phyloP scores from a whole-genome alignment of 37 sponge, comb jelly and placozoan species.

The Beroe forskalii region DNA sequence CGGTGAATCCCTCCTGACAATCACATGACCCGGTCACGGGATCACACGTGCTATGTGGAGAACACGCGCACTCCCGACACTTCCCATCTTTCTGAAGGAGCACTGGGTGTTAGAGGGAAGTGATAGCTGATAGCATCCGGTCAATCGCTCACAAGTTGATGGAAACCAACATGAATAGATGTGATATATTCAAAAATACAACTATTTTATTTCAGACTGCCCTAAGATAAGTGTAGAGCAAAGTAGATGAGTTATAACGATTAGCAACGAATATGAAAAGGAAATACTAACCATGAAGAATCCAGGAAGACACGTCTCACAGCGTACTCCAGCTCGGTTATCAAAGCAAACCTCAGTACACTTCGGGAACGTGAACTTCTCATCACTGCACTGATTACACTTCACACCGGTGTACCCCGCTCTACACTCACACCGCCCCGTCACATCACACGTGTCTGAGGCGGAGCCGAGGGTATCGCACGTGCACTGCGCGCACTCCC shows the following conservation, averaged over 20 bases:
- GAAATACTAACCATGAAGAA: slow-evolving; percentile 16
- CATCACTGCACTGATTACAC: neutral
- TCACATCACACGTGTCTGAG: neutral
- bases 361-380: slow-evolving; percentile 11
- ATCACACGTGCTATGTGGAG: slow-evolving; percentile 10
- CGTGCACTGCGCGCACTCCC: neutral
- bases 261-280: no score
- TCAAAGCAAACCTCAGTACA: neutral
- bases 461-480: neutral
- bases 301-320: slow-evolving; percentile 13
- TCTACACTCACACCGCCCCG: neutral
- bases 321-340: slow-evolving; percentile 25
- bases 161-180: no score
- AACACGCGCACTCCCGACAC: neutral
- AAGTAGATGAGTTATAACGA: no score
- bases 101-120: neutral
- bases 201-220: no score
- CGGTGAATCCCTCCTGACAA: slow-evolving; percentile 12
- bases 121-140: no score
- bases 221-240: no score
- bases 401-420: neutral
- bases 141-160: no score
- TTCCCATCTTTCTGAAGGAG: neutral
- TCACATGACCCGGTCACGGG: neutral
- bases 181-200: no score